phyloP scores from a whole-genome alignment of 2,797 vertebrate genomes.

The Petrocephalus schoutedeni region DNA sequence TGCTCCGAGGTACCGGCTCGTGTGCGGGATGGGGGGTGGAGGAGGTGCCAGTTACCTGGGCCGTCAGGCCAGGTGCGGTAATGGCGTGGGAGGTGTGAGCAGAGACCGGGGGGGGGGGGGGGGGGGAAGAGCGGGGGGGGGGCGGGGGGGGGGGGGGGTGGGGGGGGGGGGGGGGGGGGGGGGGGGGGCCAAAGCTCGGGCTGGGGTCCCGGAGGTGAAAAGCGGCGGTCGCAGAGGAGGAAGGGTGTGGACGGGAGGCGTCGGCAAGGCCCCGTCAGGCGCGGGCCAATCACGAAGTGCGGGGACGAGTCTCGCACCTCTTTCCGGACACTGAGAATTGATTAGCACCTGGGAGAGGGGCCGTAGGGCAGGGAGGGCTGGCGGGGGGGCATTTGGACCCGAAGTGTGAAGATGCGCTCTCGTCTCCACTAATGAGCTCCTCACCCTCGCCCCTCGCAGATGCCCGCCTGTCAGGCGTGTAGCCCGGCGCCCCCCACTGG shows the following conservation, averaged over 20 bases:
- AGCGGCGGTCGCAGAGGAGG: not conserved
- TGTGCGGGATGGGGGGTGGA: constrained; percentile 42
- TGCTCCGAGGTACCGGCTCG: constrained; percentile 37
- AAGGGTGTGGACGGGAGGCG: not conserved
- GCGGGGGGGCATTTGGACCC: constrained; percentile 37
- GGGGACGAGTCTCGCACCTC: constrained; percentile 42
- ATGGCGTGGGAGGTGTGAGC: constrained; percentile 60
- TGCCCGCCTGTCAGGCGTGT: constrained; percentile 28
- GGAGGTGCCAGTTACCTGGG: constrained; percentile 20
- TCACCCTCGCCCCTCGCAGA: constrained; percentile 32
- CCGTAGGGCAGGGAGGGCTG: constrained; percentile 20
- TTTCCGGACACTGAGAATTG: constrained; percentile 36
- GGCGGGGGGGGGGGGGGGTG: too few species aligned
- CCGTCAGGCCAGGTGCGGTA: constrained; percentile 75
- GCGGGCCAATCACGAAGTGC: constrained; percentile 48
- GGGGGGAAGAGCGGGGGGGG: too few species aligned
- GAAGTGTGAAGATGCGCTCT: constrained; percentile 63
- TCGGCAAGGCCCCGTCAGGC: constrained; percentile 32
- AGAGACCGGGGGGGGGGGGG: constrained; percentile 29
- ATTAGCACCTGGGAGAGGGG: constrained; percentile 32
- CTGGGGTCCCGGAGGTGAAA: not conserved
- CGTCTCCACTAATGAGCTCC: constrained; percentile 54
- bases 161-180: constrained; percentile 38
- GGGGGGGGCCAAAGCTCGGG: constrained; percentile 15
- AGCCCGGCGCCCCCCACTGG: not conserved